Conservation (phyloP, 1,140 invertebrate genomes). For the Drosophila insularis region DNA sequence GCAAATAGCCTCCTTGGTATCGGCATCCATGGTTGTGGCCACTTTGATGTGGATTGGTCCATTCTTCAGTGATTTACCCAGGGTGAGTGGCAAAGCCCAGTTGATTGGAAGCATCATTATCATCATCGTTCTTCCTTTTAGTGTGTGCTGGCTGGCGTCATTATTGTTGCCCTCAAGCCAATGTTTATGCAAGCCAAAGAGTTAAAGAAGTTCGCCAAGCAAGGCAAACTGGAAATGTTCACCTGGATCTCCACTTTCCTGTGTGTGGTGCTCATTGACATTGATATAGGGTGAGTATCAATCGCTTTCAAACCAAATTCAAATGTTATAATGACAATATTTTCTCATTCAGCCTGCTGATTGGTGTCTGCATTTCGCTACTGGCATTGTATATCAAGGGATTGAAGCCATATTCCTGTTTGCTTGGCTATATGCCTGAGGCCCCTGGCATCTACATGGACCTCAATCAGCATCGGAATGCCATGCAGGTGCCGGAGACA, state of each 20-base stretch:
- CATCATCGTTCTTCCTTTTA: conserved; percentile 16
- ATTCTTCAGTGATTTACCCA: conserved; percentile 91
- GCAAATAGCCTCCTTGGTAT: conserved; percentile 90
- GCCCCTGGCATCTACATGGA: conserved; percentile 75
- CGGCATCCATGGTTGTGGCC: conserved; percentile 87
- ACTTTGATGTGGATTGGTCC: conserved; percentile 93
- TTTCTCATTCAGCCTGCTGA: conserved; percentile 54
- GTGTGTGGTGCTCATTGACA: conserved; percentile 91
- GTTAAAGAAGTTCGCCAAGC: conserved; percentile 88
- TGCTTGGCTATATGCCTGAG: conserved; percentile 71
- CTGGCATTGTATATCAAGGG: conserved; percentile 78
- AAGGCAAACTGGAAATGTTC: conserved; percentile 91
- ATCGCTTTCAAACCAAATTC: not conserved
- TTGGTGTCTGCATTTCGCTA: conserved; percentile 69
- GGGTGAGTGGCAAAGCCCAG: conserved; percentile 82
- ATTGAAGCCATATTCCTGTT: conserved; percentile 64
- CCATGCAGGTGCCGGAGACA: conserved; percentile 66
- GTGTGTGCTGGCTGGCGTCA: conserved; percentile 92
- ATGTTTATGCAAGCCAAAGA: conserved; percentile 93
- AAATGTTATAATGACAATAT: not conserved
- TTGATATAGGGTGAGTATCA: conserved; percentile 87
- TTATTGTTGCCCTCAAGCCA: conserved; percentile 94
- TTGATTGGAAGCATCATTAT: not conserved
- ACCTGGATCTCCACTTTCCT: conserved; percentile 94
- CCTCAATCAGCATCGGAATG: conserved; percentile 72